Base-by-base conservation (phyloP, 2,797 vertebrate genomes). In the Onychomys torridus region DNA sequence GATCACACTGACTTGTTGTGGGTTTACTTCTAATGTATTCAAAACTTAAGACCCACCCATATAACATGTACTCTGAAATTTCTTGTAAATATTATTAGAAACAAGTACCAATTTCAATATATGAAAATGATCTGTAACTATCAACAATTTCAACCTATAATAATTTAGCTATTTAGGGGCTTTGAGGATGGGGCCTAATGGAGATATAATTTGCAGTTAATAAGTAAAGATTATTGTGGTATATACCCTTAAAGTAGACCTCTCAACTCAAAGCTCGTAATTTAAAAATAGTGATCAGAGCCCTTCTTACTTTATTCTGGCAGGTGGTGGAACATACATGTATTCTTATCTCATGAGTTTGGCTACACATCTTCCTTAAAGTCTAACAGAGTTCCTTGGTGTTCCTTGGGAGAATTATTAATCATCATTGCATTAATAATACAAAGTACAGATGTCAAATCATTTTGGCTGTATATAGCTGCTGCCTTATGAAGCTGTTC, bases 301-400 rank as follows among this genome's bases (percentile, higher is more conserved):
- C 75, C 1, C 23, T 69, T 63, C 17, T 88, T 57, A 84, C 37
- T 82, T 84, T 83, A 91, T 95, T 93, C 55, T 85, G 59, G 71
- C 29, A 95, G 90, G 34, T 16, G 14, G 34, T 90, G 6, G 76
- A 23, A 89, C 6, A 49, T 9, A 55, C 13, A 55, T 55, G 67
- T 77, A 89, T 49, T 92, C 63, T 90, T 85, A 94, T 89, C 87
- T 96, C 49, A 12, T 92, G 40, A 96, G 3, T 63, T 76, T 91
- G 92, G 9, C 13, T 87, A 75, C 6, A 52, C 5, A 75, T 83
- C 87, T 79, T 69, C 90, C 93, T 89, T 91, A 84, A 94, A 95
- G 46, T 59, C 16, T n/a, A 97, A 90, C 27, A 94, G 79, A 21
- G 88, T n/a, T 85, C 77, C 13, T 90, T 52, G 25, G 1, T 63